These are phyloP conservation scores for Drosophila maculinotata DNA, from an alignment of 2,888 invertebrate species.

Conservation along the genomic window DNA sequence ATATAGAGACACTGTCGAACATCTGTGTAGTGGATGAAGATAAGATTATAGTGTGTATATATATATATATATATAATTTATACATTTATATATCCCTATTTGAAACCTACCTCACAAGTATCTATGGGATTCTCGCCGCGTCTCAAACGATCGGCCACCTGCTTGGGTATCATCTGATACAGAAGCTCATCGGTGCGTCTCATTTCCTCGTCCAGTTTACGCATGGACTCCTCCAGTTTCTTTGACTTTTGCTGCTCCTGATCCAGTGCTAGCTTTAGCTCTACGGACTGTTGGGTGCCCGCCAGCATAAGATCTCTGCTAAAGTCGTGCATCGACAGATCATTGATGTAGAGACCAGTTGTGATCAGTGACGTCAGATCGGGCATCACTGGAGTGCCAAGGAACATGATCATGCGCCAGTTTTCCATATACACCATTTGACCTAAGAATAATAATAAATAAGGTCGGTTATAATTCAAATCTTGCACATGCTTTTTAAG, in stretches of 20 bases:
- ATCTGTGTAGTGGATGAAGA: conserved; percentile 87
- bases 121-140: conserved; percentile 98
- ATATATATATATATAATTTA: not conserved
- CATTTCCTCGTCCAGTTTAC: conserved; percentile 98
- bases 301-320: conserved; percentile 98
- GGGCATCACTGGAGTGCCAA: conserved; percentile 98
- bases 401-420: conserved; percentile 98
- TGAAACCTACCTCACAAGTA: conserved; percentile 93
- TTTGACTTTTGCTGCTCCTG: conserved; percentile 98
- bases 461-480: no score
- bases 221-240: conserved; percentile 98
- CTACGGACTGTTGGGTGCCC: conserved; percentile 98
- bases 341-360: conserved; percentile 98
- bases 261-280: conserved; percentile 96
- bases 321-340: conserved; percentile 99
- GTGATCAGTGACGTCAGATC: conserved; percentile 96
- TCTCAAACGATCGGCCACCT: conserved; percentile 96
- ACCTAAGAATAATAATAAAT: conserved; percentile 88
- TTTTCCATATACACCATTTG: conserved; percentile 99
- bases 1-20: conserved; percentile 97
- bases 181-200: conserved; percentile 96
- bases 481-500: no score
- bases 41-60: no score
- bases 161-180: conserved; percentile 99
- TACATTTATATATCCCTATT: not conserved